Evolutionary conservation across 23 tunicate species (phyloP), one percentile per base, ranked within the genome.

Genomic region (Aplidium turbinatum): DNA sequence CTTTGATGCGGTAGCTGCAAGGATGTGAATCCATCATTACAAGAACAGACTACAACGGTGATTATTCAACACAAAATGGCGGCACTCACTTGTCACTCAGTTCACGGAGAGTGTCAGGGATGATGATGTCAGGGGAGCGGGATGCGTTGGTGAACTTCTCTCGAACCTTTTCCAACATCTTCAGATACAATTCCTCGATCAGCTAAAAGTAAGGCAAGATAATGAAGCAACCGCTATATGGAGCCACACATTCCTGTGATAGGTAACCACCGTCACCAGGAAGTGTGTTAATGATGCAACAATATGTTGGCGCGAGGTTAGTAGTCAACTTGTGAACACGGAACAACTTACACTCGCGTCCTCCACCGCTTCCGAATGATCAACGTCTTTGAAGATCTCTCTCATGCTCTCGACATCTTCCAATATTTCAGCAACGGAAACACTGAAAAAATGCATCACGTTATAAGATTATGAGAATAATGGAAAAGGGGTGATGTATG

Each of bases 41-140:
- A 9, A n/a, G 21, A 9, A 54, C 23, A 25, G 21, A 42, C 50
- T 9, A 42, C 16, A 42, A 42, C 16, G 50, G 13, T 42, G 50
- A 16, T 11, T 42, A 42, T 42, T 42, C 13, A 42, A 5, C 19
- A 54, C 19, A 54, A 54, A 11, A 13, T 54, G 23, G 61, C n/a
- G 6, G 22, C 4, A 38, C 76, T 70, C 3, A 70, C 76, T 4
- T 4, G 20, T 47, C 7, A 3, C 47, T 20, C 5, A 70, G 34
- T 70, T 70, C 76, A 22, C 28, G 16, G 2, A 70, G 11, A 7
- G 76, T 46, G 45, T 70, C 76, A 6, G 76, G 76, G 3, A 70
- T 16, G 13, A 28, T 7, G 24, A 70, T 5, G 22, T 47, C 58
- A 29, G 33, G 5, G 4, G 16, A n/a, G 3, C 27, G 50, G 4